Percentiles rank a stretch among this genome's conserved stretches.
Evolutionary conservation across 2,797 vertebrate species (phyloP).

Genomic region (Mormyrops attenuatus): DNA sequence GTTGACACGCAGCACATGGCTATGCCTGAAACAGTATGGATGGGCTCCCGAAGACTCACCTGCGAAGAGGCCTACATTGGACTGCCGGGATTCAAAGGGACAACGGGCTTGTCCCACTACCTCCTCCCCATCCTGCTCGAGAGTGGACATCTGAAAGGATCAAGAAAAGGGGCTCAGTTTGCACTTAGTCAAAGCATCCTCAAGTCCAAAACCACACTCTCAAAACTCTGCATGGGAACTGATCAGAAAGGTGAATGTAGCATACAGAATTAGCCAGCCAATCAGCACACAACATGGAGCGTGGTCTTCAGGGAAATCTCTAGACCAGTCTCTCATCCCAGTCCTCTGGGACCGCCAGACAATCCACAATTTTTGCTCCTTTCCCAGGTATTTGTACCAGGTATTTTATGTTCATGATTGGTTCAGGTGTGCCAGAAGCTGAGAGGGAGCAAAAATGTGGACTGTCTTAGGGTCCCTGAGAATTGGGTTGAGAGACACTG

Average conservation of each 20-base stretch:
- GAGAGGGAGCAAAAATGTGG: background rate
- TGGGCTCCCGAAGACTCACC: constrained; percentile 56
- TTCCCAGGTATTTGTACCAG: background rate
- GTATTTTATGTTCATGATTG: background rate
- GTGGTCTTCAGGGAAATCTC: background rate
- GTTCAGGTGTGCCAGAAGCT: background rate
- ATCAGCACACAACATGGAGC: background rate
- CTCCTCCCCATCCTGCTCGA: constrained; percentile 85
- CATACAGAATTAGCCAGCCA: background rate
- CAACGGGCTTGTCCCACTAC: constrained; percentile 85
- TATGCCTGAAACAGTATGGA: background rate
- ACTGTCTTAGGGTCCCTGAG: background rate
- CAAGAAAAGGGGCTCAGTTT: background rate
- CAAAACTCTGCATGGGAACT: background rate
- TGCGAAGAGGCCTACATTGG: constrained; percentile 81
- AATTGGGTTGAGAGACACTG: background rate
- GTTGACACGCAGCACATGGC: background rate
- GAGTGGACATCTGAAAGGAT: constrained; percentile 66
- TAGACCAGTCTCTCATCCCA: background rate
- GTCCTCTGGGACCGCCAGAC: background rate
- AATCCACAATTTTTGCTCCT: background rate
- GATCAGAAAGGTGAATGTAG: background rate
- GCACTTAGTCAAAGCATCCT: background rate
- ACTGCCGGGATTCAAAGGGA: constrained; percentile 86
- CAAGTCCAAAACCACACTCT: background rate